A percentile compares a stretch with the other conserved stretches of the same genome.
phyloP scores from a whole-genome alignment of 2,797 vertebrate genomes.

The Pangasius krempfi region DNA sequence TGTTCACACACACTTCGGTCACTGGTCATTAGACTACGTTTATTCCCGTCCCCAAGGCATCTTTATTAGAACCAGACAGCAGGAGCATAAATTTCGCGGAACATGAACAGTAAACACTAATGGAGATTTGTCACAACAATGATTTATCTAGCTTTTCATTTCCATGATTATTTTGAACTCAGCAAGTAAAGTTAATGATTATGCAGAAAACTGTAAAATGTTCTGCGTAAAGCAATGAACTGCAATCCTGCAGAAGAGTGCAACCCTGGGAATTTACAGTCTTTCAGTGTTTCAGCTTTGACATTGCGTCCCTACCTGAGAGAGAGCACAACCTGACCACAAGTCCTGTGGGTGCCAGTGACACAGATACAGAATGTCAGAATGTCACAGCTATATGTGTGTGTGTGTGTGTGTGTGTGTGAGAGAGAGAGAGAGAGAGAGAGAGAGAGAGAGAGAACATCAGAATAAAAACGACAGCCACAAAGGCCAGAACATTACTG shows the following conservation, averaged over 20 bases:
- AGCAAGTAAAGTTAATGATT: background rate
- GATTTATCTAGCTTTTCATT: constrained; percentile 3
- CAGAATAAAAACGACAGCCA: no score
- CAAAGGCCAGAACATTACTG: background rate
- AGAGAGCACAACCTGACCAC: constrained; percentile 44
- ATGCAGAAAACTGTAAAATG: background rate
- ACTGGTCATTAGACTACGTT: constrained; percentile 42
- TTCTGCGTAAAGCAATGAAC: background rate
- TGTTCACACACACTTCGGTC: constrained; percentile 28
- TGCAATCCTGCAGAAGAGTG: background rate
- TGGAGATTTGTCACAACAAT: constrained; percentile 15
- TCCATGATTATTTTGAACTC: background rate
- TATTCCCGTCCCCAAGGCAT: constrained; percentile 29
- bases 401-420: constrained; percentile 12
- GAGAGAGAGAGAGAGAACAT: background rate
- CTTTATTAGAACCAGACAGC: constrained; percentile 41
- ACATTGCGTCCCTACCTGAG: constrained; percentile 43
- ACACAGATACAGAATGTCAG: constrained; percentile 52
- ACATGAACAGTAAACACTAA: constrained; percentile 36
- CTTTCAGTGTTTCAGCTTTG: constrained; percentile 39
- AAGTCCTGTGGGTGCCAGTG: constrained; percentile 49
- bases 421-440: constrained; percentile 9
- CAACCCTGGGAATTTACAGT: background rate
- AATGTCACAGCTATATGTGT: constrained; percentile 5
- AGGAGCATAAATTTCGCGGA: constrained; percentile 17